These are phyloP conservation scores for Fissipunctia ypsillon DNA, from an alignment of 2,888 invertebrate species.

Conservation along the genomic window DNA sequence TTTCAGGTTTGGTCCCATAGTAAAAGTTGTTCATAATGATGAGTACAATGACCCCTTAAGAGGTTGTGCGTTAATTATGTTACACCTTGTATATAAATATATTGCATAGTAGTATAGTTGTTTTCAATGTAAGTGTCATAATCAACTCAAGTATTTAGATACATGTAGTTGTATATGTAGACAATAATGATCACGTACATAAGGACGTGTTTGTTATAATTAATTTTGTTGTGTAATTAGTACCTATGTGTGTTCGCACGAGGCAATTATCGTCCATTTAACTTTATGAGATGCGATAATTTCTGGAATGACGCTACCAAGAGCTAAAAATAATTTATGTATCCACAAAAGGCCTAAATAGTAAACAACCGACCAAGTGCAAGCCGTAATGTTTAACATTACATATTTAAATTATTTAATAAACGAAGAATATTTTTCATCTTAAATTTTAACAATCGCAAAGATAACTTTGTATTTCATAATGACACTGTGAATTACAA, in stretches of 20 bases:
- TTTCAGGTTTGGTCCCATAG: too few relatives aligned
- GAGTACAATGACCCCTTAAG: too few relatives aligned
- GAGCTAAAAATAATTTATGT: slow-evolving; percentile 1
- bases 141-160: neutral
- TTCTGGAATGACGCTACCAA: neutral
- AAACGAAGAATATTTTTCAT: too few relatives aligned
- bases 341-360: neutral
- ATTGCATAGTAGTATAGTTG: neutral
- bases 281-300: slow-evolving; percentile 45
- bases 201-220: slow-evolving; percentile 55
- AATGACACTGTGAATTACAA: too few relatives aligned
- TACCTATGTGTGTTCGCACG: slow-evolving; percentile 37
- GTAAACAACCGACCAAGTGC: too few relatives aligned
- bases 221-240: slow-evolving; percentile 50
- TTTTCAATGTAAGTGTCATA: neutral
- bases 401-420: too few relatives aligned
- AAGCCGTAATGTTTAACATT: too few relatives aligned
- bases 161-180: neutral
- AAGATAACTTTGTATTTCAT: too few relatives aligned
- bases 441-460: too few relatives aligned
- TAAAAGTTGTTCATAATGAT: too few relatives aligned
- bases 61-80: too few relatives aligned
- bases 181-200: slow-evolving; percentile 32
- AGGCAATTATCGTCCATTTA: slow-evolving; percentile 42
- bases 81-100: too few relatives aligned